Percentiles rank a stretch among this genome's conserved stretches.
These are phyloP conservation scores for Pampus argenteus DNA, from an alignment of 2,797 vertebrate species.

Conservation along the genomic window DNA sequence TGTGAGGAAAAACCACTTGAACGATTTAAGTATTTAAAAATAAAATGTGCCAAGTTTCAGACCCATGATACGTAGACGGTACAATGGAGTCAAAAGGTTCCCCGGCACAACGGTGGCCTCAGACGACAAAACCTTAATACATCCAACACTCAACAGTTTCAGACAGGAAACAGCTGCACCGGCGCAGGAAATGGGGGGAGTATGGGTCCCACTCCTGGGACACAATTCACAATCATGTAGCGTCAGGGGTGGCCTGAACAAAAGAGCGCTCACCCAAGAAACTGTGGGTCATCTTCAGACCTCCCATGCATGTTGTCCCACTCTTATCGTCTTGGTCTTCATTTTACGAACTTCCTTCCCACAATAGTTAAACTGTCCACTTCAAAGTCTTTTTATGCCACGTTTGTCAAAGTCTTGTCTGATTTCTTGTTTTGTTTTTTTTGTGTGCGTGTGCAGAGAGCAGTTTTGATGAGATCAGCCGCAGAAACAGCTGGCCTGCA, in stretches of 20 bases:
- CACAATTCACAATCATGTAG: conserved; percentile 79
- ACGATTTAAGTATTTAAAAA: conserved; percentile 40
- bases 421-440: conserved; percentile 40
- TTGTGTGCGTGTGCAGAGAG: conserved; percentile 80
- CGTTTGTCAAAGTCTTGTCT: conserved; percentile 47
- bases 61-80: conserved; percentile 40
- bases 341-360: conserved; percentile 78
- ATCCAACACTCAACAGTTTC: conserved; percentile 80
- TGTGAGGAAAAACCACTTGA: conserved; percentile 1
- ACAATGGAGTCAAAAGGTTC: conserved; percentile 50
- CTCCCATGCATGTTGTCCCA: conserved; percentile 42
- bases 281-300: conserved; percentile 75
- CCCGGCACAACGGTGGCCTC: conserved; percentile 36
- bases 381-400: conserved; percentile 67
- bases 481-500: conserved; percentile 86
- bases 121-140: conserved; percentile 59
- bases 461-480: conserved; percentile 86
- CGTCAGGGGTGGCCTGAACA: conserved; percentile 72
- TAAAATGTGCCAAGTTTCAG: conserved; percentile 51
- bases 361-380: conserved; percentile 47
- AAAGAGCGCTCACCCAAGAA: conserved; percentile 77
- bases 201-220: conserved; percentile 74
- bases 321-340: conserved; percentile 57
- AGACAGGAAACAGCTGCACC: conserved; percentile 88
- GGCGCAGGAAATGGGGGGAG: conserved; percentile 81